Conservation (phyloP, 2,113 vertebrate species). For the Gadus chalcogrammus region DNA sequence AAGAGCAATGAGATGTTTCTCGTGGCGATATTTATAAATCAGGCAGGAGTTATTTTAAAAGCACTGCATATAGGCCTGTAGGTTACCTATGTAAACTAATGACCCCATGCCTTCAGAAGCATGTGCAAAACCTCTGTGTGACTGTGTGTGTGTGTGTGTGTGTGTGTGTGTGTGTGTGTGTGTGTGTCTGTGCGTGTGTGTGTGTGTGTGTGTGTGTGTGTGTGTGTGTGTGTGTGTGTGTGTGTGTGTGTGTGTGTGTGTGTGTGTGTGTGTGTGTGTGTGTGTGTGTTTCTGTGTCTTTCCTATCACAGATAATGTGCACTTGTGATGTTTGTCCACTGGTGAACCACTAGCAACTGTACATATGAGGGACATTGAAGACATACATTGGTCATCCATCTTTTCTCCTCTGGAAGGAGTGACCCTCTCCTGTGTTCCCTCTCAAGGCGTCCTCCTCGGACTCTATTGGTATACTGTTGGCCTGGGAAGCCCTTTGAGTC, state of each 20-base stretch:
- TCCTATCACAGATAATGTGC: not conserved
- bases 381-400: not conserved
- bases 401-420: not conserved
- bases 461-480: too few relatives aligned
- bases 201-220: too few relatives aligned
- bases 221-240: slow-evolving; percentile 12
- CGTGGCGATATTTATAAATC: slow-evolving; percentile 46
- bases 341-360: slow-evolving; percentile 3
- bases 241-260: too few relatives aligned
- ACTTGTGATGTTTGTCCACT: slow-evolving; percentile 3
- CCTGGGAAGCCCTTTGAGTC: too few relatives aligned
- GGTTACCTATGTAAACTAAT: slow-evolving; percentile 49
- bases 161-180: slow-evolving; percentile 1
- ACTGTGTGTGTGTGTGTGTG: slow-evolving; percentile 10
- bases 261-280: slow-evolving; percentile 12
- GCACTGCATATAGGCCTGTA: slow-evolving; percentile 40
- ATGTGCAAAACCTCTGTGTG: slow-evolving; percentile 34
- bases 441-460: too few relatives aligned
- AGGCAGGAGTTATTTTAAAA: slow-evolving; percentile 52
- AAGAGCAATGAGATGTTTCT: slow-evolving; percentile 26
- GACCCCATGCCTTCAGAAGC: slow-evolving; percentile 29
- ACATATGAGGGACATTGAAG: slow-evolving; percentile 7
- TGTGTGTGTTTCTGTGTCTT: too few relatives aligned
- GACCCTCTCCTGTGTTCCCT: too few relatives aligned
- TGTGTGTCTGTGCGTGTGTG: slow-evolving; percentile 1